Conservation (phyloP, 2,888 invertebrate species). For the Ommatoiulus sabulosus region DNA sequence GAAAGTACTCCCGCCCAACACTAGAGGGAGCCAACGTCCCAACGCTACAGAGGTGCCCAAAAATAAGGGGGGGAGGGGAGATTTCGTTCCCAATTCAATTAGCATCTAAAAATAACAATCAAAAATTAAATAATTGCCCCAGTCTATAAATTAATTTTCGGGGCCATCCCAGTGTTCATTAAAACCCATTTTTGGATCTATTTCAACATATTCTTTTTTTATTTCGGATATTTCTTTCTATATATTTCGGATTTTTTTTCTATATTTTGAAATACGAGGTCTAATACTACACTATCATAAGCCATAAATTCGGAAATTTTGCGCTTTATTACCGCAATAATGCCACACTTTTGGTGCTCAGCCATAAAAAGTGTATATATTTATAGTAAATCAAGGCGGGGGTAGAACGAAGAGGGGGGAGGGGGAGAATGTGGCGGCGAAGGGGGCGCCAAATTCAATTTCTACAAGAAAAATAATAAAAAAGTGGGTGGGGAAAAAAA, state of each 20-base stretch:
- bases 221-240: too few relatives aligned
- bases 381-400: not conserved
- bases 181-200: not conserved
- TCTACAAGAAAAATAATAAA: not conserved
- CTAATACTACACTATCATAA: conserved; percentile 6
- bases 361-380: conserved; percentile 19
- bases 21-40: not conserved
- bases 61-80: not conserved
- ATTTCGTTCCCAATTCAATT: too few relatives aligned
- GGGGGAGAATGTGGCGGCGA: not conserved
- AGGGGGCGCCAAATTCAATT: not conserved
- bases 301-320: not conserved
- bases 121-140: not conserved
- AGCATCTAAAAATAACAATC: not conserved
- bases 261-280: not conserved
- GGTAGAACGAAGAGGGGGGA: not conserved
- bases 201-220: not conserved
- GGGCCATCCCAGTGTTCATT: not conserved
- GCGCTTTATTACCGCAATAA: conserved; percentile 11
- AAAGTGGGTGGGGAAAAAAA: not conserved
- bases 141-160: not conserved
- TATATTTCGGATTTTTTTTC: too few relatives aligned
- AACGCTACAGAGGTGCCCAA: not conserved
- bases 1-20: not conserved
- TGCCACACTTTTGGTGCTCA: not conserved